These are phyloP conservation scores for Murina feae DNA, from an alignment of 2,113 vertebrate species.

Conservation along the genomic window DNA sequence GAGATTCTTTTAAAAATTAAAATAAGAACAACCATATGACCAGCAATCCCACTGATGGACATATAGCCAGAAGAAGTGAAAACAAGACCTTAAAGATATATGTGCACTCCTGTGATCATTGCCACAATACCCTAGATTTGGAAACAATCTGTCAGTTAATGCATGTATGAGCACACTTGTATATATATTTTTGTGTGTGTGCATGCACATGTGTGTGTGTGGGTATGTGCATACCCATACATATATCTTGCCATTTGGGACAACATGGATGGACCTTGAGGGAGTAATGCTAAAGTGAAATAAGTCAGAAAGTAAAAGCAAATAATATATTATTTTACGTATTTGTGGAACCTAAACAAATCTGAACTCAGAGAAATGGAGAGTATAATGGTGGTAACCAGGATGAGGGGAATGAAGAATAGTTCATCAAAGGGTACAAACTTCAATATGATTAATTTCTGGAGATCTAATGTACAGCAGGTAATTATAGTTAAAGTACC, in stretches of 20 bases:
- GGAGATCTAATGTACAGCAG: not conserved
- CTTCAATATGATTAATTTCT: not conserved
- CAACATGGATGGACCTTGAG: not conserved
- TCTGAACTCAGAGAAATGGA: not conserved
- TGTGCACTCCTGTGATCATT: not conserved
- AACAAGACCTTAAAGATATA: not conserved
- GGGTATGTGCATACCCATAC: not conserved
- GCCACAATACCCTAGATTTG: not conserved
- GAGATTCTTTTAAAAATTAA: not conserved
- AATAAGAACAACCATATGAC: not conserved
- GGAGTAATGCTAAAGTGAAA: not conserved
- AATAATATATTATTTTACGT: not conserved
- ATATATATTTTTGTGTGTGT: not conserved
- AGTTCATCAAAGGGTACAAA: not conserved
- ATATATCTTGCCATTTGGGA: not conserved
- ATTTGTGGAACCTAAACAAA: not conserved
- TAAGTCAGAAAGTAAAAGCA: not conserved
- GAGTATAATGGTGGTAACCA: not conserved
- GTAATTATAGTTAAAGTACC: not conserved
- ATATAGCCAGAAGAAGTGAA: not conserved
- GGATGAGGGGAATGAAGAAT: not conserved
- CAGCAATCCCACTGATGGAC: not conserved
- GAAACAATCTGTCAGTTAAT: not conserved
- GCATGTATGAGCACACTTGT: not conserved
- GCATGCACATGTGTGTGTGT: not conserved